These are phyloP conservation scores for Cotesia chilonis DNA, from an alignment of 1,140 invertebrate genomes.

Conservation along the genomic window DNA sequence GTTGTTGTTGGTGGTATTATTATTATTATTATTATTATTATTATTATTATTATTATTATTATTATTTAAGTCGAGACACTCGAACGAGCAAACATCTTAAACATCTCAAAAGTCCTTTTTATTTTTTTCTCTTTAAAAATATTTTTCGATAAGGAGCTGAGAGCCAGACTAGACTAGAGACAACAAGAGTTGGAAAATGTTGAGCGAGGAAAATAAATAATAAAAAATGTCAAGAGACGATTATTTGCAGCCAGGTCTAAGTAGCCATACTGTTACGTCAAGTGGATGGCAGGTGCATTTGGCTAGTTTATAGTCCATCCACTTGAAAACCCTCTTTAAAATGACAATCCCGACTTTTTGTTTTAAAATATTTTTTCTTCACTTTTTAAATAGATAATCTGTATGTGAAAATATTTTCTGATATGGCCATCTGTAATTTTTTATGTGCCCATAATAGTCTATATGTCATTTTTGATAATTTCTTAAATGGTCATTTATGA, in stretches of 20 bases:
- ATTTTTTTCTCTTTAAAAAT: background rate
- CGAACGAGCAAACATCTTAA: constrained; percentile 16
- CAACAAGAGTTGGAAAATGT: constrained; percentile 6
- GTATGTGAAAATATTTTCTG: no score
- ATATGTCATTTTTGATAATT: no score
- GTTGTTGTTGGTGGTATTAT: no score
- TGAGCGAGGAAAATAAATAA: constrained; percentile 16
- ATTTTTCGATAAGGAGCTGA: constrained; percentile 1
- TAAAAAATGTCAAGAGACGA: constrained; percentile 30
- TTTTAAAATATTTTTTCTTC: background rate
- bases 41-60: no score
- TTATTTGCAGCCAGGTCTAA: constrained; percentile 40
- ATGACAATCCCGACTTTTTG: background rate
- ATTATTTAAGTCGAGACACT: no score
- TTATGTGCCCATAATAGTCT: no score
- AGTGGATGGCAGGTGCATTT: constrained; percentile 35
- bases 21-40: no score
- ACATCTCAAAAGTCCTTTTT: no score
- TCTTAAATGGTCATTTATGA: no score
- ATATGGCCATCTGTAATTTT: no score
- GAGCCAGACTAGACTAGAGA: background rate
- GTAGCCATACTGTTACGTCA: constrained; percentile 14
- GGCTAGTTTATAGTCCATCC: constrained; percentile 30
- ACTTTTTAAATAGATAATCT: background rate
- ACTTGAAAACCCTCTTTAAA: constrained; percentile 13